Evolutionary conservation across 1,140 invertebrate genomes (phyloP).

Genomic region (Aplysia californica): DNA sequence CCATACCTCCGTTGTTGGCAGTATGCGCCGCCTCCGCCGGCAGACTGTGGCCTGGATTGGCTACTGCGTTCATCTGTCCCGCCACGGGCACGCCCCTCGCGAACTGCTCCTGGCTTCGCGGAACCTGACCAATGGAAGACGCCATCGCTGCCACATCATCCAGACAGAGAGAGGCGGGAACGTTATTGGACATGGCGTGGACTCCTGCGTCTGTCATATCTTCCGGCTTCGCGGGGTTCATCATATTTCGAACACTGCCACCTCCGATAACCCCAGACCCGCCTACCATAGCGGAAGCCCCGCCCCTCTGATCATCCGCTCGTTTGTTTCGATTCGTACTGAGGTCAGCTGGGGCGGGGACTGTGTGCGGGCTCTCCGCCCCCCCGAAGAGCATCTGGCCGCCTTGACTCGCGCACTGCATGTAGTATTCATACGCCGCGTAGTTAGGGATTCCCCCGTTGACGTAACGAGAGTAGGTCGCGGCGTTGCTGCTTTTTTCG

Average conservation of each 20-base stretch:
- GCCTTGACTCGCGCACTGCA: background rate
- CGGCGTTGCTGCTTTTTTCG: background rate
- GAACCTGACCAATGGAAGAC: background rate
- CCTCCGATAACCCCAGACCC: too few relatives aligned
- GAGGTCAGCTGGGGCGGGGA: constrained; percentile 12
- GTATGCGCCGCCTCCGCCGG: background rate
- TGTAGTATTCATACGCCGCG: constrained; percentile 3
- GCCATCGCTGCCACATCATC: background rate
- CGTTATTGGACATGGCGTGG: background rate
- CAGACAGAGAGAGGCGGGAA: background rate
- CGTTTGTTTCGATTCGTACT: constrained; percentile 2
- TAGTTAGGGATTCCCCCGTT: background rate
- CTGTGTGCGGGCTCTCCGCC: background rate
- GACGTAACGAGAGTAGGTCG: background rate
- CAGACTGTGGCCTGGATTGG: background rate
- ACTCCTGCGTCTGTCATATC: too few relatives aligned
- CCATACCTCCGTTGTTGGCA: background rate
- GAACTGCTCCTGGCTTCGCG: background rate
- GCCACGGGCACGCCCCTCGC: background rate
- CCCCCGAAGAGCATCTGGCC: background rate
- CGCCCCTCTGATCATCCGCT: background rate
- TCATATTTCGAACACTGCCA: too few relatives aligned
- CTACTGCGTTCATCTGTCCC: too few relatives aligned
- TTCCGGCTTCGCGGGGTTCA: too few relatives aligned
- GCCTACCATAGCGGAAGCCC: too few relatives aligned